These are phyloP conservation scores for Cranoglanis bouderius DNA, from an alignment of 2,113 vertebrate species.

Conservation along the genomic window DNA sequence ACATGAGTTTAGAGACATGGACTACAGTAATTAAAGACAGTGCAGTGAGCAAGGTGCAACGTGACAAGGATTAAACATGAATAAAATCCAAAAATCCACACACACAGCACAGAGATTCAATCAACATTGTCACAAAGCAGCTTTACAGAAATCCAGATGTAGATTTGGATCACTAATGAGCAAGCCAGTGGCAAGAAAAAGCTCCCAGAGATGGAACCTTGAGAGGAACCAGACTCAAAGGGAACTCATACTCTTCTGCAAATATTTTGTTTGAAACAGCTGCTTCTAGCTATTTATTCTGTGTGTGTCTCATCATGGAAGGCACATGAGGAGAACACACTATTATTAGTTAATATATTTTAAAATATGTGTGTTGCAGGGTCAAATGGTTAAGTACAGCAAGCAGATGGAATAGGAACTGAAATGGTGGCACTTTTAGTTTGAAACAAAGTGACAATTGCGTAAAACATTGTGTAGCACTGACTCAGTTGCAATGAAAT, in stretches of 20 bases:
- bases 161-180: neutral
- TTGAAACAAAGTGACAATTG: neutral
- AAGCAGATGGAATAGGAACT: neutral
- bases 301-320: neutral
- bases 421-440: neutral
- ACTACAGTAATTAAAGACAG: neutral
- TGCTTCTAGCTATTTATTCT: neutral
- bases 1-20: neutral
- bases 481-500: neutral
- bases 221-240: neutral
- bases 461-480: neutral
- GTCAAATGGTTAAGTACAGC: neutral
- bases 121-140: neutral
- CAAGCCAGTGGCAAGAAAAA: neutral
- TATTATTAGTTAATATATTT: neutral
- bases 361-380: neutral
- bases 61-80: neutral
- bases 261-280: neutral
- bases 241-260: neutral
- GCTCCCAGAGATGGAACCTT: neutral
- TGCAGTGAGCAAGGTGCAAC: neutral
- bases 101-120: neutral
- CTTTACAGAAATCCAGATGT: slow-evolving; percentile 5
- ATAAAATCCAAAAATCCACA: neutral
- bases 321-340: neutral